Base-by-base conservation (phyloP, 2,797 vertebrate genomes). In the Chromobotia macracanthus region DNA sequence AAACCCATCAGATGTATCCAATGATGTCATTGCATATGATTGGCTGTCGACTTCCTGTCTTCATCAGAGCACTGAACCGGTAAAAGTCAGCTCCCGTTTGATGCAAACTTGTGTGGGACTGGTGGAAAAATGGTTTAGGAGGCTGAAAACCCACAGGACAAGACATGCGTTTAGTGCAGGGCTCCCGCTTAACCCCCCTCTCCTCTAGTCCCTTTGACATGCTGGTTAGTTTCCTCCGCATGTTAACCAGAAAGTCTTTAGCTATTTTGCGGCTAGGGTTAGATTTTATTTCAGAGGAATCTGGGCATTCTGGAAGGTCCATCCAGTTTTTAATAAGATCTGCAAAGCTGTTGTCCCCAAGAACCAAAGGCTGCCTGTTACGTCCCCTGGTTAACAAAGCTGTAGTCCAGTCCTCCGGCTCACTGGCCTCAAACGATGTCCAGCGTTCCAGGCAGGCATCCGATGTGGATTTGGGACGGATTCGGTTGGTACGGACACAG, bases 271-370 rank as follows among this genome's bases (percentile, higher is more conserved):
- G 94, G 3, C 94, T 92, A 15, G 86, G 80, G 0, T 85, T 90
- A 0, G 91, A 88, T 82, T 89, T 92, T 11, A 91, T 85, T 56
- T 89, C 84, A 0, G 87, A 85, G 5, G 92, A 89, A 51, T 98
- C 96, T 0, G 95, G 89, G 4, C 90, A 93, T 71, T 99, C 97
- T 0, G 97, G 97, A 70, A 99, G 91, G 89, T 99, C 97, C 97
- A 99, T 98, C 97, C 97, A 99, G 87, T 99, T 98, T 89, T 98
- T 95, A 73, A 99, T 96, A 44, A 99, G 90, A 86, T 99, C 97
- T 0, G 97, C 97, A 58, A 99, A 99, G 86, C 97, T 97, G 89
- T 99, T 99, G 92, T 99, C 97, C 0, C 97, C 97, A 41, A 99
- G 88, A 78, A 99, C 96, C 73, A 99, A 85, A 0, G 97, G 97